Conservation (phyloP, 1,140 invertebrate genomes). For the Cepaea nemoralis region DNA sequence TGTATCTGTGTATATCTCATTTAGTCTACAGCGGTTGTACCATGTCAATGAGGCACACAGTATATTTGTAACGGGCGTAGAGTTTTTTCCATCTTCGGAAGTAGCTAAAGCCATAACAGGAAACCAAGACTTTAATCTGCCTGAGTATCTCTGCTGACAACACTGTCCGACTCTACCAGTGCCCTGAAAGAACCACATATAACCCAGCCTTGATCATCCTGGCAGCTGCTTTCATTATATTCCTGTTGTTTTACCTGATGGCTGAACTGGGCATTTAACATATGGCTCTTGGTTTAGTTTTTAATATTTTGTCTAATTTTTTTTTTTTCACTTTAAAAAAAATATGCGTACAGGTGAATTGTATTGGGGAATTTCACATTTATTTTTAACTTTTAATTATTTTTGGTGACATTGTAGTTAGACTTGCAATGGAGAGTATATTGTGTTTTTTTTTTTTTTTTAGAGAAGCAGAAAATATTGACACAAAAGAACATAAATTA, state of each 20-base stretch:
- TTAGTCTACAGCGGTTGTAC: conserved; percentile 89
- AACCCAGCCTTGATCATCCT: conserved; percentile 48
- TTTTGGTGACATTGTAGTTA: no score
- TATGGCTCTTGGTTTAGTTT: no score
- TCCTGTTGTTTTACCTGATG: conserved; percentile 56
- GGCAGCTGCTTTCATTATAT: conserved; percentile 49
- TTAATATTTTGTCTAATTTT: no score
- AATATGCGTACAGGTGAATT: no score
- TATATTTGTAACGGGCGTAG: conserved; percentile 93
- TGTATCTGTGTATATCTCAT: conserved; percentile 90
- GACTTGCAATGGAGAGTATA: no score
- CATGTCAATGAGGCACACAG: conserved; percentile 87
- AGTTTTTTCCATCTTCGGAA: conserved; percentile 81
- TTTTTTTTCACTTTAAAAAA: no score
- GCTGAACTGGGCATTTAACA: conserved; percentile 59
- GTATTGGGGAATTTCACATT: no score
- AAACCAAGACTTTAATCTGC: conserved; percentile 83
- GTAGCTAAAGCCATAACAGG: conserved; percentile 79
- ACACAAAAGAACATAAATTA: no score
- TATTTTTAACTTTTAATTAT: no score
- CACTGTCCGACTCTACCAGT: conserved; percentile 89
- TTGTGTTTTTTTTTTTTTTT: no score
- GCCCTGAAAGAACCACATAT: conserved; percentile 82
- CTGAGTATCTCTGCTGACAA: conserved; percentile 96
- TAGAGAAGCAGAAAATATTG: no score